Evolutionary conservation across 2,113 vertebrate genomes (phyloP).

Genomic region (Thalassarche chlororhynchos): DNA sequence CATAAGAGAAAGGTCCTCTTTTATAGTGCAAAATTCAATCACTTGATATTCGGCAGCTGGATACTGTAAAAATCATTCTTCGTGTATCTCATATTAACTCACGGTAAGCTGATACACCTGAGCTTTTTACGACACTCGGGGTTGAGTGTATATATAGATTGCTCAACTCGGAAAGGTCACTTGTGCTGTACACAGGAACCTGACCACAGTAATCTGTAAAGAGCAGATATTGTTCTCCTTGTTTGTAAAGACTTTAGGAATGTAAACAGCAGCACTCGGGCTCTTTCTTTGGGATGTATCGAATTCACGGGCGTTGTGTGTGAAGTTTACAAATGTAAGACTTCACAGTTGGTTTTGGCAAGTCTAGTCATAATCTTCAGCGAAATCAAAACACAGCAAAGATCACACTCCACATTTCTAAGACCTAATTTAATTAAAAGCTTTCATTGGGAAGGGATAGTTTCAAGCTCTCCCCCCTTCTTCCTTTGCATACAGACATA

Average conservation of each 20-base stretch:
- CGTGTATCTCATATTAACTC: not conserved
- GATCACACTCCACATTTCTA: conserved; percentile 58
- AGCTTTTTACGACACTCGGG: not conserved
- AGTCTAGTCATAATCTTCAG: conserved; percentile 36
- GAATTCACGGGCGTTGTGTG: not conserved
- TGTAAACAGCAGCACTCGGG: conserved; percentile 48
- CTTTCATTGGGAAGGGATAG: not conserved
- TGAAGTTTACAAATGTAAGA: not conserved
- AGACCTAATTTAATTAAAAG: conserved; percentile 59
- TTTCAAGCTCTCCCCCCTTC: not conserved
- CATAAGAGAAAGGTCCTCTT: not conserved
- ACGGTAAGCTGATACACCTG: conserved; percentile 24
- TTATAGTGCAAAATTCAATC: not conserved
- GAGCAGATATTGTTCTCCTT: conserved; percentile 59
- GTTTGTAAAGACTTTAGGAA: conserved; percentile 63
- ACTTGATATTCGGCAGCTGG: conserved; percentile 24
- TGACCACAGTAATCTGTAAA: conserved; percentile 36
- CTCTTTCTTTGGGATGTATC: conserved; percentile 43
- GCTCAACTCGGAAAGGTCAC: conserved; percentile 40
- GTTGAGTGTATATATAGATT: conserved; percentile 25
- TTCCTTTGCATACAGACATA: conserved; percentile 65
- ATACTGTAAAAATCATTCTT: conserved; percentile 38
- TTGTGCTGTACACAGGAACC: conserved; percentile 4
- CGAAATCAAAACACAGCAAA: conserved; percentile 37
- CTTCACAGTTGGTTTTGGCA: conserved; percentile 49